Evolutionary conservation across 1,140 invertebrate species (phyloP), one percentile per base, ranked within the genome.

Genomic region (Dendroctonus valens): DNA sequence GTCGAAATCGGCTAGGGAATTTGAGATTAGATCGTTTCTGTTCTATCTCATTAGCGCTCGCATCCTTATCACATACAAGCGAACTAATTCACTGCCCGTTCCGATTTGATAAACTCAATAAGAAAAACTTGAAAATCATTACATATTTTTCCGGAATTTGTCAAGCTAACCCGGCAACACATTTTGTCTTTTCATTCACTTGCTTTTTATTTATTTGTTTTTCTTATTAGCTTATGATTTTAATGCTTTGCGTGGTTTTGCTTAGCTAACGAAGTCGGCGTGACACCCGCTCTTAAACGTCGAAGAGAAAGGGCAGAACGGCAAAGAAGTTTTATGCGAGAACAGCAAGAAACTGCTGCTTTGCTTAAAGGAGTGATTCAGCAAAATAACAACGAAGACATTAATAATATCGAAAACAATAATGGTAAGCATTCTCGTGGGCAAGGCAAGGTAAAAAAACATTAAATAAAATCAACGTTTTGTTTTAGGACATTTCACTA

Each of bases 251-350:
- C 59, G 59, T 67, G 71, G 39, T 70, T 73, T 74, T 71, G 73
- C 74, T 74, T 73, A 81, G 80, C 76, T 67, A 77, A 72, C 66
- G 85, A 87, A 72, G 85, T 85, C 61, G 89, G 89, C 55, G 88
- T 92, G 15, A 91, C 90, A 7, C 89, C 90, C 14, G 90, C 87
- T 26, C 78, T 91, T 60, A 81, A 89, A 70, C 81, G 89, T 63
- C 81, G 91, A 59, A 79, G 89, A 48, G 89, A 91, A 78, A 83
- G 91, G 61, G 89, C 89, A 6, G 89, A 92, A 76, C 82, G 91
- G 70, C 91, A 94, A 76, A 84, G 88, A 66, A 89, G 86, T 72
- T 89, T 92, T 76, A 86, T 92, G 70, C 86, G 87, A 75, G 91
- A 93, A 74, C 91, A 91, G 76, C 85, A 88, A 76, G 86, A 89